Conservation (phyloP, 1,140 invertebrate genomes). For the Triops cancriformis region DNA sequence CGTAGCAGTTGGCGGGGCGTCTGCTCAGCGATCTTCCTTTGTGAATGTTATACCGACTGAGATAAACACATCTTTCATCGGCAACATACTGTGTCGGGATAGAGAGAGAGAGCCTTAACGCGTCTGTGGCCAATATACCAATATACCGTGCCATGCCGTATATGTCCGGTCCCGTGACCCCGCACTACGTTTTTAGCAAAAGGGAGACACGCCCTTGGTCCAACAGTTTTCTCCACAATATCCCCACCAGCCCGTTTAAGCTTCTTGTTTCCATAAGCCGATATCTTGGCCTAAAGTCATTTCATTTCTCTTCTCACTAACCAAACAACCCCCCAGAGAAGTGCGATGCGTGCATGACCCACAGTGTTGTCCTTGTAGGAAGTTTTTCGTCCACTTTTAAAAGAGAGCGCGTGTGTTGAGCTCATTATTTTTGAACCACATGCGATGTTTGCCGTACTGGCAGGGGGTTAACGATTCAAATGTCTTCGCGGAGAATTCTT, state of each 20-base stretch:
- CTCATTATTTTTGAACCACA: neutral
- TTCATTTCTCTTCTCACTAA: no score
- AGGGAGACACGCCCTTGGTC: neutral
- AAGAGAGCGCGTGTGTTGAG: neutral
- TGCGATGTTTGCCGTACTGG: neutral
- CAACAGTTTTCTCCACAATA: neutral
- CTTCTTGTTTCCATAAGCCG: no score
- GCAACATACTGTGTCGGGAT: neutral
- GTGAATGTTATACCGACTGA: slow-evolving; percentile 10
- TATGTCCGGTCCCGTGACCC: neutral
- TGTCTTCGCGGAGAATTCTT: neutral
- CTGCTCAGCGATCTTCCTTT: slow-evolving; percentile 13
- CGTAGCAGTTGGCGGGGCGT: neutral
- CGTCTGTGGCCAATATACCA: neutral
- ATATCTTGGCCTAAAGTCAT: no score
- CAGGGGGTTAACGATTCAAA: neutral
- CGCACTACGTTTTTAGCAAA: neutral
- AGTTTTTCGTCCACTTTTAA: neutral
- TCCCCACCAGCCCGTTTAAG: no score
- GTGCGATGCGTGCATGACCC: neutral
- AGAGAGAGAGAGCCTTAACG: neutral
- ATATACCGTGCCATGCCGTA: neutral
- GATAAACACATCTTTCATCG: slow-evolving; percentile 10
- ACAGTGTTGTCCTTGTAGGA: neutral
- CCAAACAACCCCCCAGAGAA: no score